These are phyloP conservation scores for Belgica antarctica DNA, from an alignment of 2,888 invertebrate species.

Conservation along the genomic window DNA sequence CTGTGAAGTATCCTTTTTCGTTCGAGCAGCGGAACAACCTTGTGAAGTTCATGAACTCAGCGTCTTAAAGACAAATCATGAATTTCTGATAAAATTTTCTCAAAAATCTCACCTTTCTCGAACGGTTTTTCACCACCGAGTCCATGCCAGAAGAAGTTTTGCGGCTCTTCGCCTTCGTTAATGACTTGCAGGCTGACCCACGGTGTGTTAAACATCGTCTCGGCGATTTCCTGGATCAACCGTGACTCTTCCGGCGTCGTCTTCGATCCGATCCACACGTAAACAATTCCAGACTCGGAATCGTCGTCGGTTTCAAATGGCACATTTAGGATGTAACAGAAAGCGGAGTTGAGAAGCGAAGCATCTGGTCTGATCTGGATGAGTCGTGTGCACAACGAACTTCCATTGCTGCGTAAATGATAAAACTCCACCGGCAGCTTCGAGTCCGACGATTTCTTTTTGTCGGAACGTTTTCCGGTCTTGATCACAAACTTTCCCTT, in stretches of 20 bases:
- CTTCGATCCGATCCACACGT: constrained; percentile 91
- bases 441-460: constrained; percentile 52
- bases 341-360: constrained; percentile 82
- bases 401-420: constrained; percentile 94
- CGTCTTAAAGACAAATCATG: constrained; percentile 58
- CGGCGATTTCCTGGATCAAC: constrained; percentile 86
- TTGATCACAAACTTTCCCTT: constrained; percentile 90
- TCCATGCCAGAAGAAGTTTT: constrained; percentile 98
- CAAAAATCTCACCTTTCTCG: constrained; percentile 57
- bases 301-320: constrained; percentile 84
- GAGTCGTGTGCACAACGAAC: constrained; percentile 86
- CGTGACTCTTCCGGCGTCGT: constrained; percentile 81
- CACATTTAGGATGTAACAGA: constrained; percentile 93
- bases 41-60: constrained; percentile 88
- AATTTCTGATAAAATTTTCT: not conserved
- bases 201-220: constrained; percentile 84
- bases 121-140: constrained; percentile 87
- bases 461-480: constrained; percentile 74
- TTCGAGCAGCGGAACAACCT: constrained; percentile 97
- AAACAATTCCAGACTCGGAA: constrained; percentile 80
- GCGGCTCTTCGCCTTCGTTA: constrained; percentile 93
- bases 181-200: constrained; percentile 77
- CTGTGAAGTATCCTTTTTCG: constrained; percentile 98
- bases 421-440: constrained; percentile 79
- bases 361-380: constrained; percentile 89